phyloP scores from a whole-genome alignment of 2,113 vertebrate species.

The Ornithorhynchus anatinus region DNA sequence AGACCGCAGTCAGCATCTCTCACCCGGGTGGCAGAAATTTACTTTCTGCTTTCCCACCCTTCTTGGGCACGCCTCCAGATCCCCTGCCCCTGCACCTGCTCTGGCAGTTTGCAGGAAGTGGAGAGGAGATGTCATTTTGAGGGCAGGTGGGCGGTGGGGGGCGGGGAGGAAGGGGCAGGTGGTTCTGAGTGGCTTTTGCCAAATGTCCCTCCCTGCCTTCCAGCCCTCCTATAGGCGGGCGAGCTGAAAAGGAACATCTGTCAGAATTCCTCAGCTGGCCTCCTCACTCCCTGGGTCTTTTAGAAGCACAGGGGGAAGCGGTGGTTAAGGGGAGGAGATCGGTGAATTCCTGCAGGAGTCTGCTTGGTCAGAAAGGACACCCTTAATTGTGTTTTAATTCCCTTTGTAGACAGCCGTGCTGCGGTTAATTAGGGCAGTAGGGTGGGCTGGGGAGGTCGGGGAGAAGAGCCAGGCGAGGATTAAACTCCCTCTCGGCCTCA shows the following conservation, averaged over 20 bases:
- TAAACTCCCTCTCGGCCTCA: no score
- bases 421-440: no score
- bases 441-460: no score
- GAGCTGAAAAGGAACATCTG: conserved; percentile 58
- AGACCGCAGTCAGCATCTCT: no score
- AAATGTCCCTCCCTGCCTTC: background rate
- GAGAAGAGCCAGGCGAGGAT: no score
- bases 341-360: conserved; percentile 44
- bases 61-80: background rate
- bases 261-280: conserved; percentile 49
- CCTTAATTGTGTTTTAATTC: no score
- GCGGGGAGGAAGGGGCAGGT: conserved; percentile 48
- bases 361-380: no score
- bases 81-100: conserved; percentile 9
- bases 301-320: conserved; percentile 6
- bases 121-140: background rate
- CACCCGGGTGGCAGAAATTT: no score
- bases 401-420: no score
- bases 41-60: accelerated
- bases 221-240: no score
- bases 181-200: conserved; percentile 18
- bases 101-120: background rate
- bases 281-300: background rate
- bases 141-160: background rate
- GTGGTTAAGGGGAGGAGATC: conserved; percentile 13